Evolutionary conservation across 2,113 vertebrate species (phyloP).

Genomic region (Hylia prasina): DNA sequence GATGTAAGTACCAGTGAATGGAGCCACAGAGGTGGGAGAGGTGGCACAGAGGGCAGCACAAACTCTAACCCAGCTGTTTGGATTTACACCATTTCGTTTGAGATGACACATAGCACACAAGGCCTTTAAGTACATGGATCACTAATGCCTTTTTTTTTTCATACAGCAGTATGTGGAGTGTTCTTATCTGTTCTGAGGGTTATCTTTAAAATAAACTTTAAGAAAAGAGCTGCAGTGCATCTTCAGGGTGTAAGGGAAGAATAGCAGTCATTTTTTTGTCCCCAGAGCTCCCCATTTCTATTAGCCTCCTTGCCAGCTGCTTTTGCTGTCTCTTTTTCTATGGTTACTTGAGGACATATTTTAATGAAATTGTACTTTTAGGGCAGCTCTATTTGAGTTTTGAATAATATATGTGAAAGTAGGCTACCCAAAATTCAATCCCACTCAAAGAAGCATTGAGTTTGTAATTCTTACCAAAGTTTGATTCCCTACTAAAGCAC

Average conservation of each 20-base stretch:
- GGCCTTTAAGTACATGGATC: background rate
- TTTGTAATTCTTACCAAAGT: background rate
- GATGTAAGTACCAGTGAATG: constrained; percentile 60
- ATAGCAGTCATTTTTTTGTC: background rate
- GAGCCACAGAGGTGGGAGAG: background rate
- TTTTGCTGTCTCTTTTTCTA: background rate
- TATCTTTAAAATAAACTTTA: background rate
- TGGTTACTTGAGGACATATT: constrained; percentile 16
- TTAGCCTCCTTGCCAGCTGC: background rate
- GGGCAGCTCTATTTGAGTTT: constrained; percentile 15
- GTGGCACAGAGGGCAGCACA: background rate
- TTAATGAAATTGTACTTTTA: constrained; percentile 39
- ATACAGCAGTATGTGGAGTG: background rate
- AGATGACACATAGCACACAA: accelerated
- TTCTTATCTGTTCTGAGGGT: background rate
- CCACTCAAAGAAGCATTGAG: background rate
- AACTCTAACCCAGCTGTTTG: background rate
- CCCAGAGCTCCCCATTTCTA: background rate
- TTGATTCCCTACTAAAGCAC: background rate
- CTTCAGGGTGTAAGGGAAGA: background rate
- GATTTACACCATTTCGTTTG: background rate
- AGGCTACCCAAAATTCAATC: constrained; percentile 1
- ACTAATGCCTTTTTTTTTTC: background rate
- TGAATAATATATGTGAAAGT: constrained; percentile 9
- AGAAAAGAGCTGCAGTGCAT: background rate